Percentiles rank a stretch among this genome's conserved stretches.
These are phyloP conservation scores for Malthinus seriepunctatus DNA, from an alignment of 2,888 invertebrate species.

Conservation along the genomic window DNA sequence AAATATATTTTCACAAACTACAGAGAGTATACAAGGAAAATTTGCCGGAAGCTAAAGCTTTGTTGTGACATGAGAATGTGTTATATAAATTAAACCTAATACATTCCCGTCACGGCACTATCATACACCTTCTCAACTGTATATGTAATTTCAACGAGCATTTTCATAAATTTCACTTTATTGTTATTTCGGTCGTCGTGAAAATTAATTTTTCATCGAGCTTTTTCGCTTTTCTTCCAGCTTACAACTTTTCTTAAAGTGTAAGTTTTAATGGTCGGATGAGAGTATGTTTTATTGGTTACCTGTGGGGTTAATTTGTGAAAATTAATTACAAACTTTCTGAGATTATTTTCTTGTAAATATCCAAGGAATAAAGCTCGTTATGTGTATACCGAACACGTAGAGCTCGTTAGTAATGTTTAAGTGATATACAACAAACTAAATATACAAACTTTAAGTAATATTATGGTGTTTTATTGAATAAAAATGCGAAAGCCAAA, in stretches of 20 bases:
- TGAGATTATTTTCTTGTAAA: constrained; percentile 23
- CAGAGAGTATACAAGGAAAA: constrained; percentile 15
- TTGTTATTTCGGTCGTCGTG: constrained; percentile 13
- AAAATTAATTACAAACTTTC: constrained; percentile 28
- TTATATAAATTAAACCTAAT: constrained; percentile 30
- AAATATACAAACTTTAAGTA: background rate
- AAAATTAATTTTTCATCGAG: constrained; percentile 22
- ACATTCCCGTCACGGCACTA: constrained; percentile 23
- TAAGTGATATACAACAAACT: constrained; percentile 19
- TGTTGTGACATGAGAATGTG: constrained; percentile 24
- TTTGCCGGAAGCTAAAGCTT: constrained; percentile 24
- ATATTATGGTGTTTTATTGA: too few relatives aligned
- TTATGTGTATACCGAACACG: constrained; percentile 15
- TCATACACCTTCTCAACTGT: constrained; percentile 4
- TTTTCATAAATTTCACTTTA: constrained; percentile 23
- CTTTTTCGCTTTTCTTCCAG: background rate
- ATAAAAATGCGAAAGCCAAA: too few relatives aligned
- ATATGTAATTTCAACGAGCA: constrained; percentile 11
- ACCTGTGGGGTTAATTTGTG: constrained; percentile 28
- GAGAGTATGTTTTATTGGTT: constrained; percentile 15
- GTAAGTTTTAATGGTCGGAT: constrained; percentile 12
- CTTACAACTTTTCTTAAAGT: background rate
- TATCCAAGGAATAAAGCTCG: constrained; percentile 21
- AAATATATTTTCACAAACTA: constrained; percentile 13
- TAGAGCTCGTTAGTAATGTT: constrained; percentile 21